Evolutionary conservation across 1,140 invertebrate species (phyloP), one percentile per base, ranked within the genome.

Genomic region (Sarcophaga bullata): DNA sequence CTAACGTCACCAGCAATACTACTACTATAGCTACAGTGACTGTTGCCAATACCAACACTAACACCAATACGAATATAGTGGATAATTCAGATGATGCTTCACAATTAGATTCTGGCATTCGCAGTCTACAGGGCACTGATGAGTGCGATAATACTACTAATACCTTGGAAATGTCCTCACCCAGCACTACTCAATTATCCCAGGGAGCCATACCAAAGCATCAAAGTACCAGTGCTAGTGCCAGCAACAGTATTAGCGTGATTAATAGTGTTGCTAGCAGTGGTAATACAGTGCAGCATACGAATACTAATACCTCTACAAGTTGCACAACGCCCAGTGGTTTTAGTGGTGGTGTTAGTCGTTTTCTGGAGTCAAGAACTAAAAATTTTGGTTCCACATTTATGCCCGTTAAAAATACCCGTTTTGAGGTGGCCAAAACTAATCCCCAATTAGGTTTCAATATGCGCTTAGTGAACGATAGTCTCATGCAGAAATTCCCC

Each of bases 61-160:
- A 9, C 48, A 25, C n/a, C 7, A 62, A n/a, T 19, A 85, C 86
- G 50, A 85, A 85, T 73, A 82, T 83, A 11, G 83, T 87, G 8
- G 86, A 89, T 52, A 88, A 84, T 49, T 89, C 88, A 8, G 88
- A 89, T 47, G 89, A 90, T 83, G 84, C 85, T 15, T 89, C 89
- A 54, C 88, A 89, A 49, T 46, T 90, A 83, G 89, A 90, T 50
- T 90, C 89, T 9, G 88, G 89, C 8, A 90, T 90, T 82, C 85
- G 87, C 0, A 90, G 88, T 81, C 85, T 90, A 83, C 88, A 90
- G 80, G 87, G 87, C 9, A 86, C 85, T 7, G 88, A 90, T 49
- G 87, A 89, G 15, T 76, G 86, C n/a, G 81, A 82, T 73, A 82
- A 81, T 50, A 82, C 83, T 8, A 84, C 80, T n/a, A 84, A 82